Evolutionary conservation across 2,113 vertebrate species (phyloP).

Genomic region (Lepus timidus): DNA sequence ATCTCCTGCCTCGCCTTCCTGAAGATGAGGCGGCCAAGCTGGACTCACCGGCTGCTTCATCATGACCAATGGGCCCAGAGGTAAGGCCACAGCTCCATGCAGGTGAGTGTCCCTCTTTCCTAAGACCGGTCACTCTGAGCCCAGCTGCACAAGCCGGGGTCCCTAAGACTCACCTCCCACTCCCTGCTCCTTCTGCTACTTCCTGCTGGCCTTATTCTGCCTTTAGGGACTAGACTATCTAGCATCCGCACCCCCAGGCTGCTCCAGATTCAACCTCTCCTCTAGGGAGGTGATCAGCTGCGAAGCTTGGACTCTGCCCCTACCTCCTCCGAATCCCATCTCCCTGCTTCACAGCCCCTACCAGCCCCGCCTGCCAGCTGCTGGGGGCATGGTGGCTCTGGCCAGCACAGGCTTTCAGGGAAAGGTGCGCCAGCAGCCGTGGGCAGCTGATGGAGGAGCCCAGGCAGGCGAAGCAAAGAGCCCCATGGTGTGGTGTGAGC

Average conservation of each 20-base stretch:
- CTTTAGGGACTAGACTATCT: not conserved
- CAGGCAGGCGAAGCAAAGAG: not conserved
- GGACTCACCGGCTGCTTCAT: slow-evolving; percentile 76
- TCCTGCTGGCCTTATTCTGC: not conserved
- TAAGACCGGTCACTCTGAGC: not conserved
- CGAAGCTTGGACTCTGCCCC: not conserved
- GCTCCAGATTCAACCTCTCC: too few species aligned
- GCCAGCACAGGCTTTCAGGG: too few species aligned
- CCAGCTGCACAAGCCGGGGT: not conserved
- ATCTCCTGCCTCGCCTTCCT: slow-evolving; percentile 85
- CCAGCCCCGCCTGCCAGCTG: not conserved
- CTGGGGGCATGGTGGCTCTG: not conserved
- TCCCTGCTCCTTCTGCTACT: not conserved
- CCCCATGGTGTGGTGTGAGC: fast-evolving
- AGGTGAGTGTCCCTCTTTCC: not conserved
- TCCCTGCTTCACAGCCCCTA: not conserved
- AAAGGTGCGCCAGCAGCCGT: not conserved
- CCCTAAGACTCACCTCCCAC: not conserved
- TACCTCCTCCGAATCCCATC: not conserved
- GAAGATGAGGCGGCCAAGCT: slow-evolving; percentile 73
- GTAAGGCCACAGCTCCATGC: slow-evolving; percentile 67
- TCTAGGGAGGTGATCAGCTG: not conserved
- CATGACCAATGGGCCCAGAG: slow-evolving; percentile 84
- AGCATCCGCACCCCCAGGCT: not conserved
- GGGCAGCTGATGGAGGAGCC: not conserved